Evolutionary conservation across 2,888 invertebrate species (phyloP).

Genomic region (Hypolimnas misippus): DNA sequence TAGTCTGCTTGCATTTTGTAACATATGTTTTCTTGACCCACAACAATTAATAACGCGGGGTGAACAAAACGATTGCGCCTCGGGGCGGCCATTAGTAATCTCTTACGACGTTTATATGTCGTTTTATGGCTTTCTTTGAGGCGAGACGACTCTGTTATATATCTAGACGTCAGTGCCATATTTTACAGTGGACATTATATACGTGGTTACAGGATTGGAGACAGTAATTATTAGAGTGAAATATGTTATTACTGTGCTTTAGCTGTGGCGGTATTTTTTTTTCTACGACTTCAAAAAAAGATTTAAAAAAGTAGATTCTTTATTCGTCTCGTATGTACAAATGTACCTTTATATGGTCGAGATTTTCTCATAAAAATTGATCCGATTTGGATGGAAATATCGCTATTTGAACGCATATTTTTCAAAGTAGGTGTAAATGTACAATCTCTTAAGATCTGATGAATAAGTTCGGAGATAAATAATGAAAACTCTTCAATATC

Average conservation of each 20-base stretch:
- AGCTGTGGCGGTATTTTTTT: too few relatives aligned
- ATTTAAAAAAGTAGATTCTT: too few relatives aligned
- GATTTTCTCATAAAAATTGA: too few relatives aligned
- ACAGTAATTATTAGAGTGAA: background rate
- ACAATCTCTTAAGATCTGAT: too few relatives aligned
- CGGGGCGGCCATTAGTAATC: background rate
- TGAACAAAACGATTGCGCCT: background rate
- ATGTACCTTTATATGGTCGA: too few relatives aligned
- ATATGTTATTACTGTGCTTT: background rate
- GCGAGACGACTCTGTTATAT: conserved; percentile 2
- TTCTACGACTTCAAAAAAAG: too few relatives aligned
- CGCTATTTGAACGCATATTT: too few relatives aligned
- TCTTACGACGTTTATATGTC: background rate
- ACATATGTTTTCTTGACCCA: background rate
- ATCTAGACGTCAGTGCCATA: background rate
- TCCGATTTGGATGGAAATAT: too few relatives aligned
- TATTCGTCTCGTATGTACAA: too few relatives aligned
- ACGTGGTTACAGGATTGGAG: background rate
- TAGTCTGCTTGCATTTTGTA: background rate
- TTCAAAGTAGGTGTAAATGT: too few relatives aligned
- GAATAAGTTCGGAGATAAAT: too few relatives aligned
- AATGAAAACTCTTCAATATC: too few relatives aligned
- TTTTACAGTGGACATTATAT: background rate
- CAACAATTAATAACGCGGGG: background rate
- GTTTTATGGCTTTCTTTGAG: background rate